Base-by-base conservation (phyloP, 1,140 invertebrate genomes). In the Pissodes strobi region DNA sequence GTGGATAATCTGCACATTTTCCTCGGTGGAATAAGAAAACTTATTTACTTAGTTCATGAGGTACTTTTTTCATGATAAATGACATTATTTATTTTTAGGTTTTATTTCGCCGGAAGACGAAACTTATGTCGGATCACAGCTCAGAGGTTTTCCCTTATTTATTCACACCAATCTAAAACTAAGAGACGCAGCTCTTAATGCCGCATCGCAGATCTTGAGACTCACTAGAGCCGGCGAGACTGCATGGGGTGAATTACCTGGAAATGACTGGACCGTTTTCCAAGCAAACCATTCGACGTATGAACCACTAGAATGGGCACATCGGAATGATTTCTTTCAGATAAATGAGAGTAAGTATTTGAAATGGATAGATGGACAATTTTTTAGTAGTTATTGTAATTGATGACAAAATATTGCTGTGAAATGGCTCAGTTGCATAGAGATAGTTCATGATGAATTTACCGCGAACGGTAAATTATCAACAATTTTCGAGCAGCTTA, bases 191-290 rank as follows among this genome's bases (percentile, higher is more conserved):
- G 89, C 89, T 57, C 76, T 98, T 18, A 97, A 97, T 80, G 85
- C 89, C 0, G 86, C 86, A 9, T 97, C 94, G n/a, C 88, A 92
- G 4, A 89, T 98, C 23, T 84, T 97, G 58, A 83, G 94, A 67
- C 78, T 98, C 48, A 92, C 94, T 9, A 85, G 93, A 65, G 90
- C 94, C 2, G 94, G 94, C 0, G 93, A 97, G 78, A 92, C 92
- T 0, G 90, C 89, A 2, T 91, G 89, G 87, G 95, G 94, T 19
- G 80, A 86, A 3, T 80, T 97, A 68, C 92, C 93, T 8, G 90
- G 90, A 43, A 89, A 93, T 68, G 92, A 97, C 80, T 98, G 95
- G 95, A 93, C 93, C 0, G 89, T 97, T 68, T 98, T 98, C 82
- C 86, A 92, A 73, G 86, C 92, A 15, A 95, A 97, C 79, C 92